phyloP scores from a whole-genome alignment of 2,797 vertebrate genomes.

The Bovichtus diacanthus region DNA sequence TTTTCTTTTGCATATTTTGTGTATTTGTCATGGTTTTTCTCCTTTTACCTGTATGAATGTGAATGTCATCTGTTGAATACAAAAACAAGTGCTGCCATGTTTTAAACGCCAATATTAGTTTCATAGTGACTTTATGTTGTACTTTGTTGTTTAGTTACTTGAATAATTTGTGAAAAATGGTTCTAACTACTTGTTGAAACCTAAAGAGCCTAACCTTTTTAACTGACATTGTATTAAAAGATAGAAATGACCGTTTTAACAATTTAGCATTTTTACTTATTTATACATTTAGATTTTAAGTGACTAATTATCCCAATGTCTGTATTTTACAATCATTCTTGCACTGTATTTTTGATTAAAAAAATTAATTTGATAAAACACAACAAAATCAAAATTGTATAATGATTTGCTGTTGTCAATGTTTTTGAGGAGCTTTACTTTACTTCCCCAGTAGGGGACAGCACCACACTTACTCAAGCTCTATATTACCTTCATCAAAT shows the following conservation, averaged over 20 bases:
- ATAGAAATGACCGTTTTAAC: not conserved
- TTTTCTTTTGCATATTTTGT: not conserved
- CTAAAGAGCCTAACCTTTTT: conserved; percentile 11
- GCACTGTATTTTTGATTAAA: conserved; percentile 27
- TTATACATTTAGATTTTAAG: conserved; percentile 3
- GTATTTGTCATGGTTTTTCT: not conserved
- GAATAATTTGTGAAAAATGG: not conserved
- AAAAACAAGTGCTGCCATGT: not conserved
- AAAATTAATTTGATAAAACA: conserved; percentile 6
- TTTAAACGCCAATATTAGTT: not conserved
- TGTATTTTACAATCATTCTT: conserved; percentile 9
- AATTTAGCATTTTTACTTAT: not conserved
- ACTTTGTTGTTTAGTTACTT: conserved; percentile 20
- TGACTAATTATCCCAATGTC: not conserved
- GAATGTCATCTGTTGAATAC: conserved; percentile 3
- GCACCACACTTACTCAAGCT: conserved; percentile 4
- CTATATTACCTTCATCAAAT: not conserved
- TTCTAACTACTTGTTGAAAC: conserved; percentile 8
- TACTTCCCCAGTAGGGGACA: conserved; percentile 61
- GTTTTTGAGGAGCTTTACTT: not conserved
- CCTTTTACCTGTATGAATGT: conserved; percentile 1
- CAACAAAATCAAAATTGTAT: not conserved
- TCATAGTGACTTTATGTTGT: not conserved
- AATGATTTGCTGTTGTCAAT: not conserved
- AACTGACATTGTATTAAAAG: not conserved